Percentiles rank a stretch among this genome's conserved stretches.
Evolutionary conservation across 1,140 invertebrate species (phyloP).

Genomic region (Chionoecetes opilio): DNA sequence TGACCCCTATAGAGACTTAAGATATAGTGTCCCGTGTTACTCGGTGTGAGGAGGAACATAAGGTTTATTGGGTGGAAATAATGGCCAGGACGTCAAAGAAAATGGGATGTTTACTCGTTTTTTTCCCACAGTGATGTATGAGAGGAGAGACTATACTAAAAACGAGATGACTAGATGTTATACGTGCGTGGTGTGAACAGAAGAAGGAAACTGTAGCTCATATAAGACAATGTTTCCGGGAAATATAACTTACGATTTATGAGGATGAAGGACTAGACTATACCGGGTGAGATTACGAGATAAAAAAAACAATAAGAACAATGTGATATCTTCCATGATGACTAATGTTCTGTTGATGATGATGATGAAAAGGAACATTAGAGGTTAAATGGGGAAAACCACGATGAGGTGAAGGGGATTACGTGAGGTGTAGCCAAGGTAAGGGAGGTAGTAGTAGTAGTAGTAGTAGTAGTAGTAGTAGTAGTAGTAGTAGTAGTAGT

Average conservation of each 20-base stretch:
- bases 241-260: neutral
- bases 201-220: neutral
- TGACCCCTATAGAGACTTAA: neutral
- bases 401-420: neutral
- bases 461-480: no score
- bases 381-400: neutral
- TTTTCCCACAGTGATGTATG: neutral
- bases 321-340: neutral
- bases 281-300: no score
- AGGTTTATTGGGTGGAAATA: constrained; percentile 2
- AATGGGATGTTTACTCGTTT: neutral
- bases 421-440: neutral
- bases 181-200: neutral
- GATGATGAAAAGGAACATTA: neutral
- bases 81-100: neutral
- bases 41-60: neutral
- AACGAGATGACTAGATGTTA: no score
- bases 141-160: no score
- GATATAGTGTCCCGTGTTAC: neutral
- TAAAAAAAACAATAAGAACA: neutral
- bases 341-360: neutral
- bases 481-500: no score
- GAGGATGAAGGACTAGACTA: no score
- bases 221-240: neutral
- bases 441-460: neutral